Evolutionary conservation across 1,140 invertebrate species (phyloP), one percentile per base, ranked within the genome.

Genomic region (Panonychus citri): DNA sequence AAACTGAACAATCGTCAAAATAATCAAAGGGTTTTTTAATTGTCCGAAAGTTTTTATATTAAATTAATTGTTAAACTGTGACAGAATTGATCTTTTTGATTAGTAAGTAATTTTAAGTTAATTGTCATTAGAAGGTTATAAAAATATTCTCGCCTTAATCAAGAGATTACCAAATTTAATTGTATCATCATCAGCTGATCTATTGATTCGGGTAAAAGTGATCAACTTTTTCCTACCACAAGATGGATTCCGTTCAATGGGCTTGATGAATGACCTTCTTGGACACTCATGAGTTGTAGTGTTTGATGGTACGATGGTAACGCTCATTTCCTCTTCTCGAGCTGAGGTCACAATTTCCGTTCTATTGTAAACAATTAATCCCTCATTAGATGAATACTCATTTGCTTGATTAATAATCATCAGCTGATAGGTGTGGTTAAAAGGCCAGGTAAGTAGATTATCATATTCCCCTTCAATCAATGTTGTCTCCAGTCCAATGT

Each of bases 401-500:
- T 30, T 28, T 53, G 48, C 19, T 28, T 57, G 39, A 30, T 50
- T 52, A 13, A 63, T 30, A 4, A 63, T 34, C 0, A 43, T n/a
- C n/a, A 63, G 54, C 15, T 50, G 26, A 55, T 60, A 63, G 0
- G 37, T 57, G 24, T 52, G 57, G 27, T 39, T 46, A 24, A 63
- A 63, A 4, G 62, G 62, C 62, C 62, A 63, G 10, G 57, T 48
- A 3, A 61, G 40, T 1, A 60, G 26, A 12, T 50, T 15, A 26
- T 63, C 62, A 40, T 61, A 56, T 25, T 50, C 52, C 0, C 62
- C 62, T 54, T 63, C 62, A 26, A 63, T 57, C 3, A 63, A 43
- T 3, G 58, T 57, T 15, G 61, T 55, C 21, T 60, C 61, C 1
- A 63, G 43, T 1, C 62, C 60, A 3, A 61, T 17, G 13, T 53